Evolutionary conservation across 1,140 invertebrate genomes (phyloP), one percentile per base, ranked within the genome.

Genomic region (Scaptomyza graminum): DNA sequence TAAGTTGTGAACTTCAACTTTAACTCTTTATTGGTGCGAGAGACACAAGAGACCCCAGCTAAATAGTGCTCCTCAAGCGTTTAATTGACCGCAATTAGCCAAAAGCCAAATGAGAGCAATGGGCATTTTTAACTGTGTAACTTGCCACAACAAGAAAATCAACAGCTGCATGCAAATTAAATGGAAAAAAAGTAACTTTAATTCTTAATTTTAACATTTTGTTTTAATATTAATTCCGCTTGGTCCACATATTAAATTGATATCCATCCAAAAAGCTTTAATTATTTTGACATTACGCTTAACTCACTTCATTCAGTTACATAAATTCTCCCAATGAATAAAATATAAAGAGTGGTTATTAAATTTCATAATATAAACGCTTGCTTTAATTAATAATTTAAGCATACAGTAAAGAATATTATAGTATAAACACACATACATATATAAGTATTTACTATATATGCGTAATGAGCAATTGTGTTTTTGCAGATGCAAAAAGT

Each of bases 41-140:
- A 64, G 22, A 77, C 64, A 80, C 18, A 76, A 81, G 75, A 43
- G 57, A 22, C 18, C 18, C 1, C 4, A 2, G 0, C 18, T 22
- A 22, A 22, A 22, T 22, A 22, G 1, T 22, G 18, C 18, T 22
- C 18, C 18, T 22, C 18, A 22, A 74, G 80, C 82, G 65, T 74
- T 68, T 88, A 85, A 85, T 85, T 88, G 74, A 76, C 66, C 65
- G 78, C 87, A 87, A 85, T 87, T 82, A 85, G 83, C 65, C 76
- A 52, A 60, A 62, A 66, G 47, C 55, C 61, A 68, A 76, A 64
- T n/a, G 59, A 57, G 62, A 57, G 72, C 82, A 76, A 74, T 61
- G 77, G 15, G 34, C 47, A 69, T 69, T 77, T 65, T 69, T 61
- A 56, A 1, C 16, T 34, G 18, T 7, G 25, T 28, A 7, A 34